A percentile compares a stretch with the other conserved stretches of the same genome.
phyloP scores from a whole-genome alignment of 1,140 invertebrate species.

The Drosophila mojavensis region DNA sequence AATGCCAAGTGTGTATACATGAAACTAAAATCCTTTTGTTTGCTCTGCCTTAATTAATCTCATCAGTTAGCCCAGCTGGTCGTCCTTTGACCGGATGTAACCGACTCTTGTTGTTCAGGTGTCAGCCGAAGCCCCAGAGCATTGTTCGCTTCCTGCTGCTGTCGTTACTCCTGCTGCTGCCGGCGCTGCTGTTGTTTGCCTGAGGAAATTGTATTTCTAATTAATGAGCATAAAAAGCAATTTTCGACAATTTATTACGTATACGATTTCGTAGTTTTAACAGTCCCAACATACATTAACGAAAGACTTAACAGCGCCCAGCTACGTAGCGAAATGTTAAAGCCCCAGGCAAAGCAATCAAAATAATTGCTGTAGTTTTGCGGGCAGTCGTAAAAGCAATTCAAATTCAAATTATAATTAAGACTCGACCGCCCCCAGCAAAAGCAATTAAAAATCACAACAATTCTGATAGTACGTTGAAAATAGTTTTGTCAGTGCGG shows the following conservation, averaged over 20 bases:
- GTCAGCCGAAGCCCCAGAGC: conserved; percentile 50
- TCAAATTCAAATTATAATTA: conserved; percentile 77
- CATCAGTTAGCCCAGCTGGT: conserved; percentile 67
- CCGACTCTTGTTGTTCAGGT: conserved; percentile 59
- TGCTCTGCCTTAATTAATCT: conserved; percentile 78
- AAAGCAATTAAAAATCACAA: conserved; percentile 78
- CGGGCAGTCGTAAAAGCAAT: conserved; percentile 66
- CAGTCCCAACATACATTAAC: conserved; percentile 50
- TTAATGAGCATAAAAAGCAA: conserved; percentile 75
- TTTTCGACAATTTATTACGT: conserved; percentile 50
- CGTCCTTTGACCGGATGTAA: conserved; percentile 74
- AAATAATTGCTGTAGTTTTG: conserved; percentile 68
- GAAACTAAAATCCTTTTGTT: conserved; percentile 81
- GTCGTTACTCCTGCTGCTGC: conserved; percentile 11
- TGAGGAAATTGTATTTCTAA: conserved; percentile 70
- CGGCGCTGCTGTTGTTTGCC: conserved; percentile 18
- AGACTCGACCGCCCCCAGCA: conserved; percentile 52
- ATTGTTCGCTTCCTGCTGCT: conserved; percentile 28
- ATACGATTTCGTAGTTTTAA: conserved; percentile 54
- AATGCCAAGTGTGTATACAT: conserved; percentile 53
- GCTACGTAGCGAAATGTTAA: conserved; percentile 24
- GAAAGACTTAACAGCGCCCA: conserved; percentile 19
- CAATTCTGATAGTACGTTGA: conserved; percentile 54
- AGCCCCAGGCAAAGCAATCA: conserved; percentile 46
- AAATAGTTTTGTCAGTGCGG: conserved; percentile 71